Percentiles rank a stretch among this genome's conserved stretches.
Conservation (phyloP, 1,140 invertebrate genomes). For the Branchinecta lynchi region DNA sequence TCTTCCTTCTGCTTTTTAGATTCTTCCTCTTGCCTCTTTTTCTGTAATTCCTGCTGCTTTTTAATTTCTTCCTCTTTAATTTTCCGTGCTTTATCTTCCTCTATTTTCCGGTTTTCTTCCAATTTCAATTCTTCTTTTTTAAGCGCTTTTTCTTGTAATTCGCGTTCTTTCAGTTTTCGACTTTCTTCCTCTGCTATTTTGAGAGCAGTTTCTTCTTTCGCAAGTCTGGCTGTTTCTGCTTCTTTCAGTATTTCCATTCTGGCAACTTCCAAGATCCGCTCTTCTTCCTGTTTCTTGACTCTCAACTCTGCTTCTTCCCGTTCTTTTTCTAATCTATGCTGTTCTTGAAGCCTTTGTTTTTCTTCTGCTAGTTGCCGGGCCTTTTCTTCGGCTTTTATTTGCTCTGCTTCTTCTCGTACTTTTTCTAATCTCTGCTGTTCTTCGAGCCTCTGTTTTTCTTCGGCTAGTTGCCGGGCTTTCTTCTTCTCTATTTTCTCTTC, state of each 20-base stretch:
- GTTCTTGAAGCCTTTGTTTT: conserved; percentile 18
- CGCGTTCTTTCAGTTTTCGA: too few species aligned
- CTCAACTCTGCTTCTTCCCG: conserved; percentile 20
- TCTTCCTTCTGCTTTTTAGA: conserved; percentile 25
- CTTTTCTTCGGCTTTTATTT: conserved; percentile 21
- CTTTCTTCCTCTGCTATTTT: too few species aligned
- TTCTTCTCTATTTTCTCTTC: conserved; percentile 20
- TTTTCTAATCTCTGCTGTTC: conserved; percentile 20
- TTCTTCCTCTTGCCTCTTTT: conserved; percentile 28
- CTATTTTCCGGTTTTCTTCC: conserved; percentile 21
- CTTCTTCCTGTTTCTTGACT: conserved; percentile 15
- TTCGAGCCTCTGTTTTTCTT: conserved; percentile 18
- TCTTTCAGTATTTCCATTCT: conserved; percentile 15
- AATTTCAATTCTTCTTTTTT: conserved; percentile 23
- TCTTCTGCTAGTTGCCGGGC: conserved; percentile 20
- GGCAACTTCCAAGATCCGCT: conserved; percentile 18
- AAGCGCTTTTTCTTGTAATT: conserved; percentile 21
- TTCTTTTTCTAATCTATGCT: conserved; percentile 24
- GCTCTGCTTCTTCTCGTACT: conserved; percentile 23
- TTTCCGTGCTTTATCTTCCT: conserved; percentile 19
- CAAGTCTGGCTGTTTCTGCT: conserved; percentile 24
- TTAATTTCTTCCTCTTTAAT: conserved; percentile 20
- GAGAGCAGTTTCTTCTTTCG: conserved; percentile 21
- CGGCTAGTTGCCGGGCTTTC: conserved; percentile 19
- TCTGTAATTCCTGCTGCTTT: conserved; percentile 23